These are phyloP conservation scores for Phylloscopus trochiloides DNA, from an alignment of 2,113 vertebrate genomes.

Conservation along the genomic window DNA sequence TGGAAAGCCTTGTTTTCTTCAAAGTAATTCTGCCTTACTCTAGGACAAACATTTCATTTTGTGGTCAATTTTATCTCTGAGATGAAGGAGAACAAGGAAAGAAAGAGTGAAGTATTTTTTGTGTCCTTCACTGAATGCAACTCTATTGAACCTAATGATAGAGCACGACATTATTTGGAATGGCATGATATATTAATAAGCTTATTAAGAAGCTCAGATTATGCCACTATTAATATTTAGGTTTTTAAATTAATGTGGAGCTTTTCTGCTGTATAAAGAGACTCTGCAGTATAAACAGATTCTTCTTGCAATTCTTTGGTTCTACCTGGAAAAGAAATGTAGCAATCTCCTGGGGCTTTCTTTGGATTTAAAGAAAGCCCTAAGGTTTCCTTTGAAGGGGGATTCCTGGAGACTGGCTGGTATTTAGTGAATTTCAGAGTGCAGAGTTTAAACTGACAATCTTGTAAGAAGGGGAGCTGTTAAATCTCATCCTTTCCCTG, in stretches of 20 bases:
- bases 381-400: neutral
- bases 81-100: neutral
- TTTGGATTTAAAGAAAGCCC: neutral
- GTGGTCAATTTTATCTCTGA: neutral
- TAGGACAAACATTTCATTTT: neutral
- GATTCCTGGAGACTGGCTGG: neutral
- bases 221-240: neutral
- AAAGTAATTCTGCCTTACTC: neutral
- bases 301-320: neutral
- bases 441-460: neutral
- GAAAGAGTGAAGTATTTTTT: neutral
- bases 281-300: neutral
- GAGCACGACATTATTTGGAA: neutral
- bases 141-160: neutral
- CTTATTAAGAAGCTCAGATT: neutral
- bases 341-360: neutral
- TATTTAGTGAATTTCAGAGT: neutral
- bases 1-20: neutral
- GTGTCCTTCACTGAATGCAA: neutral
- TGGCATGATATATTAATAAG: neutral
- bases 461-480: neutral
- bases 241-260: neutral
- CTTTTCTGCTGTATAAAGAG: neutral
- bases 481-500: neutral
- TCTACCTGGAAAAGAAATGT: neutral